Base-by-base conservation (phyloP, 2,888 invertebrate genomes). In the Oxycera nigricornis region DNA sequence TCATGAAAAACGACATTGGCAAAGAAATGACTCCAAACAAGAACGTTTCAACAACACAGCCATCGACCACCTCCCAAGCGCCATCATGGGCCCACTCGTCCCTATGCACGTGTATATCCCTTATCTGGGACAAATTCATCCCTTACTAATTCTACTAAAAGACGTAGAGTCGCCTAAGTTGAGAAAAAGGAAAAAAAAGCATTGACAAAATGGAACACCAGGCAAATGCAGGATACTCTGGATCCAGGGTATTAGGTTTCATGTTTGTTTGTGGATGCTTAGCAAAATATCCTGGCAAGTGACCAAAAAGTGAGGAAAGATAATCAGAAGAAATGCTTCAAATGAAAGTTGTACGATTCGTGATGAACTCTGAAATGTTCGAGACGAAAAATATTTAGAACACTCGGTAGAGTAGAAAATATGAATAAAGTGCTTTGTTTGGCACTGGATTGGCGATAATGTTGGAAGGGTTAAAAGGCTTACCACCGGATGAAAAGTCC, bases 1-100 rank as follows among this genome's bases (percentile, higher is more conserved):
- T 39, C 65, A 41, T 65, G 65, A 65, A 65, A 65, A 65, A 65
- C 65, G 65, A 65, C 65, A 65, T 65, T 65, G 65, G 65, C 65
- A 65, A 41, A 39, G 65, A 65, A 65, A 65, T 65, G 65, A 65
- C 41, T 65, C 65, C 41, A 39, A 65, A 41, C 65, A 65, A 39
- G 65, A 41, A 39, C 65, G 24, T 35, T 41, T 65, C 65, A 41
- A 24, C 65, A 41, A 41, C 65, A 39, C 46, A 46, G 2, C 46
- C 46, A 3, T 52, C 24, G 9, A n/a, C 52, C n/a, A 31, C 30
- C 57, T 59, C 26, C 28, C 7, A 22, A 28, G 22, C 52, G n/a
- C 52, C 7, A n/a, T n/a, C n/a, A n/a, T n/a, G n/a, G n/a, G n/a
- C n/a, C n/a, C 35, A 31, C 61, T 30, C 31, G 9, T 61, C 61